These are phyloP conservation scores for Nomia melanderi DNA, from an alignment of 1,140 invertebrate genomes.

Conservation along the genomic window DNA sequence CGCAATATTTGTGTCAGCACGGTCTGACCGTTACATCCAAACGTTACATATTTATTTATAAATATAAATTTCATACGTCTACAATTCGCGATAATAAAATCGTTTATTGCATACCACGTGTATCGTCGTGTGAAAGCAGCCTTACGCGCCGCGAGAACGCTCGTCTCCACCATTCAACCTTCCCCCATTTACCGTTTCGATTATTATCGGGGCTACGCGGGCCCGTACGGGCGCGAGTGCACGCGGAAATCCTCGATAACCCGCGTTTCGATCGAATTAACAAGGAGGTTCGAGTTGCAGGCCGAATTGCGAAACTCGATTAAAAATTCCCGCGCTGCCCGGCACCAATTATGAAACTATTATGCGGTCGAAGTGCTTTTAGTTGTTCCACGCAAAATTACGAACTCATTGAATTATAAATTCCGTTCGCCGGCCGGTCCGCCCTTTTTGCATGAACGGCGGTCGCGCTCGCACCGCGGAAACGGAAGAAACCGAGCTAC, in stretches of 20 bases:
- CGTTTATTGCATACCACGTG: too few relatives aligned
- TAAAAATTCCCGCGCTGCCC: conserved; percentile 46
- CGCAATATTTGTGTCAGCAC: too few relatives aligned
- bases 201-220: not conserved
- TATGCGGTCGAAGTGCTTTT: conserved; percentile 35
- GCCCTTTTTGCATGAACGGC: not conserved
- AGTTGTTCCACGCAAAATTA: conserved; percentile 48
- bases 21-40: too few relatives aligned
- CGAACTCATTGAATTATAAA: conserved; percentile 42
- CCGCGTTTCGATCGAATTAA: conserved; percentile 30
- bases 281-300: conserved; percentile 11
- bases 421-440: not conserved
- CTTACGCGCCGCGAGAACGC: too few relatives aligned
- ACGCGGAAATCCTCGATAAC: not conserved
- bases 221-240: too few relatives aligned
- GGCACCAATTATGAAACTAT: conserved; percentile 54
- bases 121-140: too few relatives aligned
- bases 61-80: too few relatives aligned
- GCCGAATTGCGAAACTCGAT: conserved; percentile 44
- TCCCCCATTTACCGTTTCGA: not conserved
- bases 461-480: too few relatives aligned
- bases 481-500: conserved; percentile 4
- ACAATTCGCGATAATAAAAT: too few relatives aligned
- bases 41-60: too few relatives aligned
- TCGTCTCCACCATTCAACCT: too few relatives aligned